Base-by-base conservation (phyloP, 2,888 invertebrate genomes). In the Pyrrhosoma nymphula region DNA sequence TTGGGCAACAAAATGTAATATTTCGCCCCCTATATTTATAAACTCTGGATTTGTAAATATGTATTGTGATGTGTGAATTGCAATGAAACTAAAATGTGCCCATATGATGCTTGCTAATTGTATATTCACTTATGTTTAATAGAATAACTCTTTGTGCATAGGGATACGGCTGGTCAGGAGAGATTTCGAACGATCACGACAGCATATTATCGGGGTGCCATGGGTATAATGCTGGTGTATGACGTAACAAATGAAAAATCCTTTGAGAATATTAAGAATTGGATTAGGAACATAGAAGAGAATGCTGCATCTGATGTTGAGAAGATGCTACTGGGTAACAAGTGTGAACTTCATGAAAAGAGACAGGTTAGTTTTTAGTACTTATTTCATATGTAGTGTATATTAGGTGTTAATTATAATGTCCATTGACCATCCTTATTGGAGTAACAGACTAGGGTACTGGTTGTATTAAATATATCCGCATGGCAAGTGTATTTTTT, bases 151-250 rank as follows among this genome's bases (percentile, higher is more conserved):
- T 89, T 55, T 47, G 56, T 96, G 96, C 96, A 39, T 96, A 47
- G 99, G 99, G 99, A 99, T 97, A 99, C 99, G 95, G 99, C 99
- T 88, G 99, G 99, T 0, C 99, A 99, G 97, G 99, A 99, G 97
- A 98, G 99, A 96, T 99, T 99, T 97, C 98, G 99, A 96, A 99
- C 99, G 96, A 99, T 99, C 96, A 99, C 99, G 95, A 99, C 99
- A 95, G 99, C 99, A n/a, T 99, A 99, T 97, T 99, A 99, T 97
- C 98, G 99, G 96, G 99, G 99, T 95, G 99, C 99, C 89, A 99
- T 99, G 99, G 99, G 99, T 95, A 99, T 99, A 96, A 99, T 99
- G 99, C 98, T 99, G 96, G 99, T 99, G 82, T 99, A 99, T 97
- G 99, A 99, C 97, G 99, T 99, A 96, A 99, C 99, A 96, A 99